Conservation (phyloP, 2,888 invertebrate genomes). For the Slavum lentiscoides region DNA sequence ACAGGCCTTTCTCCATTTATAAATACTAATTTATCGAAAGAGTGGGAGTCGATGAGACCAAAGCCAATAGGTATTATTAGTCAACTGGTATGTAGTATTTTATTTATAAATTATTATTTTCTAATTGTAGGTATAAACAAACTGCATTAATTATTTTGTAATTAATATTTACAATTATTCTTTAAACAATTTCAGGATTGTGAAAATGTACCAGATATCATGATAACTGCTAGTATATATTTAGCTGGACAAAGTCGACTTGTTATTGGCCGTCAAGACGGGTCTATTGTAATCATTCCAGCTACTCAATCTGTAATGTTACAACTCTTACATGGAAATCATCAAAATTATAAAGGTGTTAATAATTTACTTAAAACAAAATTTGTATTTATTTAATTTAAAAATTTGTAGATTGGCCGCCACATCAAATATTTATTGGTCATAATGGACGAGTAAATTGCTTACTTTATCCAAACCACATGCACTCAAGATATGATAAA, state of each 20-base stretch:
- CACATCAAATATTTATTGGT: slow-evolving; percentile 82
- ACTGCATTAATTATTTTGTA: neutral
- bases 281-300: slow-evolving; percentile 92
- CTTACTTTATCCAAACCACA: slow-evolving; percentile 90
- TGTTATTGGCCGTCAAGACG: slow-evolving; percentile 93
- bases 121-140: neutral
- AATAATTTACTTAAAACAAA: neutral
- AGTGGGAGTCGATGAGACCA: slow-evolving; percentile 86
- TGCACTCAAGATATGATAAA: slow-evolving; percentile 84
- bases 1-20: slow-evolving; percentile 75
- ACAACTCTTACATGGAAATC: slow-evolving; percentile 84
- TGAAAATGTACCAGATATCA: slow-evolving; percentile 63
- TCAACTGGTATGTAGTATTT: slow-evolving; percentile 72
- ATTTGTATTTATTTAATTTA: neutral
- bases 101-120: neutral
- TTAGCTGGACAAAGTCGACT: slow-evolving; percentile 89
- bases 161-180: neutral
- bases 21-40: slow-evolving; percentile 78
- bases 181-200: slow-evolving; percentile 59
- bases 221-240: slow-evolving; percentile 91
- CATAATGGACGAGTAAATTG: slow-evolving; percentile 95
- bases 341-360: slow-evolving; percentile 79
- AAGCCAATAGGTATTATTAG: slow-evolving; percentile 89
- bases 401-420: slow-evolving; percentile 75
- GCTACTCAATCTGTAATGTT: slow-evolving; percentile 94